Evolutionary conservation across 2,888 invertebrate genomes (phyloP), one percentile per base, ranked within the genome.

Genomic region (Oxycera nigricornis): DNA sequence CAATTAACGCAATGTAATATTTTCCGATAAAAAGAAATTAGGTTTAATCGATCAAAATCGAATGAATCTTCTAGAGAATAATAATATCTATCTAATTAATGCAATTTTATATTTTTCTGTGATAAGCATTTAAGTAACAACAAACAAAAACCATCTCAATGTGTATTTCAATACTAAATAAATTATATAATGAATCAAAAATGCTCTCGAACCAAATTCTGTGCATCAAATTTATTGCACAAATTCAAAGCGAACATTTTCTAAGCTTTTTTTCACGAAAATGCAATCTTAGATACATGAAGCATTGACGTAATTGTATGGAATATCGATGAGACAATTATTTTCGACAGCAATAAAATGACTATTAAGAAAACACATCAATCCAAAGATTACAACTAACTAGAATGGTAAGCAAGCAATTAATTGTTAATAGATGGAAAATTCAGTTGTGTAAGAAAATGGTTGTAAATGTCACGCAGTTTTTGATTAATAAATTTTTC

Each of bases 101-200:
- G 55, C 68, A 68, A 68, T 68, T 73, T 73, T 73, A 61, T 61
- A 61, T 59, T 61, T 73, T 62, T 73, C 73, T 73, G 73, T 73
- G 73, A 73, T 73, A 73, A 73, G 73, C 46, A 59, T 20, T 41
- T 65, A 39, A 65, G 14, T 65, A 41, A 65, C 3, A 39, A 35
- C n/a, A n/a, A n/a, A n/a, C n/a, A n/a, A 30, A 3, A 30, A 20
- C n/a, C 30, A 65, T 24, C 35, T 39, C 31, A 62, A 62, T 62
- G 14, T n/a, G n/a, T n/a, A n/a, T n/a, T 62, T 20, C 11, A 61
- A 65, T 39, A 11, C 22, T 65, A 14, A n/a, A 3, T 46, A 46
- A 55, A 22, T 24, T 55, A 39, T 39, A 39, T 20, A 30, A 59
- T 3, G 28, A 28, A 30, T 59, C n/a, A 6, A 9, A n/a, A 22